Evolutionary conservation across 2,113 vertebrate genomes (phyloP).

Genomic region (Dendropsophus ebraccatus): DNA sequence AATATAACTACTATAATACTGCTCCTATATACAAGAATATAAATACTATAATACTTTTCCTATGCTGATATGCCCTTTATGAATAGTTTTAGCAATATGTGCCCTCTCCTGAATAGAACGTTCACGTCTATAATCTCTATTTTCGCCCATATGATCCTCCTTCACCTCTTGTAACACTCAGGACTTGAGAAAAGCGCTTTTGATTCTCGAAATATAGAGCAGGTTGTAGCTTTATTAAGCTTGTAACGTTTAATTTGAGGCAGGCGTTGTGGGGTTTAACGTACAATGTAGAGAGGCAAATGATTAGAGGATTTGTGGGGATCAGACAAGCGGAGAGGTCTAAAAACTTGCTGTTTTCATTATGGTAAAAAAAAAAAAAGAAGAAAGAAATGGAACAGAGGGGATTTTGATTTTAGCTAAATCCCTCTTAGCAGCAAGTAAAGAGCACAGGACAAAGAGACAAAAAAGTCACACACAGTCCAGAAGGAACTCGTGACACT

Average conservation of each 20-base stretch:
- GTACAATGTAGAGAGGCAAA: slow-evolving; percentile 39
- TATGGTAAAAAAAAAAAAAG: slow-evolving; percentile 22
- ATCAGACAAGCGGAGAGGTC: slow-evolving; percentile 38
- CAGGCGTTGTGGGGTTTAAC: slow-evolving; percentile 25
- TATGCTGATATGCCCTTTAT: background rate
- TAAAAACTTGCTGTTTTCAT: slow-evolving; percentile 54
- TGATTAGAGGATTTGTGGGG: slow-evolving; percentile 53
- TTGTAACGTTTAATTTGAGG: slow-evolving; percentile 49
- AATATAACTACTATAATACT: background rate
- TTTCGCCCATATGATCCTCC: background rate
- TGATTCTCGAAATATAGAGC: slow-evolving; percentile 5
- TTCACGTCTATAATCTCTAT: background rate
- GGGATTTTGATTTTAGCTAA: slow-evolving; percentile 31
- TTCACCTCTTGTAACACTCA: background rate
- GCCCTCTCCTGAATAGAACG: background rate
- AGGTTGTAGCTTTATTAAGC: slow-evolving; percentile 47
- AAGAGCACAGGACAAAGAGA: background rate
- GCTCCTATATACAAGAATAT: background rate
- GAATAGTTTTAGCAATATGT: background rate
- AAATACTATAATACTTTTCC: background rate
- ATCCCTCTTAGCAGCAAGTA: slow-evolving; percentile 27
- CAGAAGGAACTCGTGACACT: background rate
- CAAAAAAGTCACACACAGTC: background rate
- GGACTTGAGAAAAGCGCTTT: background rate
- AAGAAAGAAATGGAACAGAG: slow-evolving; percentile 19